Evolutionary conservation across 2,797 vertebrate species (phyloP).

Genomic region (Takifugu ocellatus): DNA sequence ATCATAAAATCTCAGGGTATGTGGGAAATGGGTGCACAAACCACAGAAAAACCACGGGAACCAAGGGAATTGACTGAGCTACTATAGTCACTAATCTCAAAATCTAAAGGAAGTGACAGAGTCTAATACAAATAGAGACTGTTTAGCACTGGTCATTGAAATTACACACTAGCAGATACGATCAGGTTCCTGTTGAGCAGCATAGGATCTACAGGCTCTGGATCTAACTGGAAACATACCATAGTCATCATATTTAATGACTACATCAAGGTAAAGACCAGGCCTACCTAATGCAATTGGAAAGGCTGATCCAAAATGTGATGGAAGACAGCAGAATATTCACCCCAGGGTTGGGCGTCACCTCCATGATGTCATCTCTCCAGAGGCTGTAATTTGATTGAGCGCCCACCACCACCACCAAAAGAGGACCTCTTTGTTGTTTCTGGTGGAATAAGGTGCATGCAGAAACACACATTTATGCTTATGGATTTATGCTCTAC

Average conservation of each 20-base stretch:
- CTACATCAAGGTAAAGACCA: slow-evolving; percentile 18
- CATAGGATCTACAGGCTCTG: neutral
- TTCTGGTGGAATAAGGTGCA: slow-evolving; percentile 52
- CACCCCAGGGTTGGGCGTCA: slow-evolving; percentile 47
- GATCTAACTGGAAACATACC: slow-evolving; percentile 4
- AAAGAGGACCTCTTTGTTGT: slow-evolving; percentile 50
- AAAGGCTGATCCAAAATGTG: slow-evolving; percentile 18
- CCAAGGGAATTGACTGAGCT: slow-evolving; percentile 33
- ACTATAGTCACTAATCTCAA: slow-evolving; percentile 19
- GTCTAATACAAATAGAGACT: slow-evolving; percentile 22
- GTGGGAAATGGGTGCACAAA: slow-evolving; percentile 43
- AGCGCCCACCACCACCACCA: slow-evolving; percentile 11
- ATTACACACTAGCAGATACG: slow-evolving; percentile 6
- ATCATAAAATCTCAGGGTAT: slow-evolving; percentile 29
- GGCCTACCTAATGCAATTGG: slow-evolving; percentile 23
- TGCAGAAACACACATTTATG: slow-evolving; percentile 10
- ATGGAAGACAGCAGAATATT: slow-evolving; percentile 31
- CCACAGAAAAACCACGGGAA: slow-evolving; percentile 49
- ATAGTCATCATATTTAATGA: slow-evolving; percentile 14
- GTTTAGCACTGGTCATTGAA: slow-evolving; percentile 13
- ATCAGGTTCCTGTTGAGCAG: neutral
- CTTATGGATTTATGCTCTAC: neutral
- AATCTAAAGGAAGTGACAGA: slow-evolving; percentile 23
- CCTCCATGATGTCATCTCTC: slow-evolving; percentile 60
- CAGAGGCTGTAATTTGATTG: slow-evolving; percentile 69